These are phyloP conservation scores for Carcharodon carcharias DNA, from an alignment of 2,797 vertebrate genomes.

Conservation along the genomic window DNA sequence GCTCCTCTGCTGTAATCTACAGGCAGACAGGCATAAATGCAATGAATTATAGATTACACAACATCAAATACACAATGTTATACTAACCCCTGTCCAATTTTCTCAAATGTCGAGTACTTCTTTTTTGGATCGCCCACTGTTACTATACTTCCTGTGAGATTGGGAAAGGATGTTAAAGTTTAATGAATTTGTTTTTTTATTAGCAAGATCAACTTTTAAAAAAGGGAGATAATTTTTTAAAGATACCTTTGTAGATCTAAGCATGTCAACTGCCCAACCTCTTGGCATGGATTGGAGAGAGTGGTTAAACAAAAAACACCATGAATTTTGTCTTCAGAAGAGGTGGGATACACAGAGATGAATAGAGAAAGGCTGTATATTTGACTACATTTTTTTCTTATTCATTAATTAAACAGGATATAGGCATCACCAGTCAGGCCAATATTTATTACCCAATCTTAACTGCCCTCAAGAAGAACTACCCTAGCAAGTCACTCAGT, in stretches of 20 bases:
- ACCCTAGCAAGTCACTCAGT: too few relatives aligned
- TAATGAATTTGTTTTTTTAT: neutral
- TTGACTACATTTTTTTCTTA: neutral
- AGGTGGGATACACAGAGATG: neutral
- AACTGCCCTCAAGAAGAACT: too few relatives aligned
- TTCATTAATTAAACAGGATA: neutral
- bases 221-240: neutral
- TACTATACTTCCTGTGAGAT: constrained; percentile 71
- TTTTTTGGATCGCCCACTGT: constrained; percentile 81
- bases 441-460: neutral
- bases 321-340: neutral
- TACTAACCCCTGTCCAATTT: constrained; percentile 81
- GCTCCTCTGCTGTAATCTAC: neutral
- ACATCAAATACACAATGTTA: neutral
- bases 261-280: neutral
- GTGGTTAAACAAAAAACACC: neutral
- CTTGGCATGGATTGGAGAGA: neutral
- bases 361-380: neutral
- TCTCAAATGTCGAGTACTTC: constrained; percentile 80
- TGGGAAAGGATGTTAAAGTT: constrained; percentile 38
- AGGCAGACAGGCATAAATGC: neutral
- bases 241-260: neutral
- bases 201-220: neutral
- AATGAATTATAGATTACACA: neutral
- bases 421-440: neutral